These are phyloP conservation scores for Salvelinus alpinus DNA, from an alignment of 2,113 vertebrate species.

Conservation along the genomic window DNA sequence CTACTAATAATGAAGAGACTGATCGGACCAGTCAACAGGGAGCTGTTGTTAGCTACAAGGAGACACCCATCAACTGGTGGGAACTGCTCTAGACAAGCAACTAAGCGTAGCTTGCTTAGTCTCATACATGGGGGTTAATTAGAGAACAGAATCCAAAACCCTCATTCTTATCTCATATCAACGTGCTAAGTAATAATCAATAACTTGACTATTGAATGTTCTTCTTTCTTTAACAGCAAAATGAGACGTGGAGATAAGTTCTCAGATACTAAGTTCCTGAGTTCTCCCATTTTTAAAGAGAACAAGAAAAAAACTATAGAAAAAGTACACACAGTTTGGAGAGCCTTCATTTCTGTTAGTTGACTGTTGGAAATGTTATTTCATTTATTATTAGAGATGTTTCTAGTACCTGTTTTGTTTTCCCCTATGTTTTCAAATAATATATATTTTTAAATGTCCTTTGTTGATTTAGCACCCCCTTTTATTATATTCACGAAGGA, in stretches of 20 bases:
- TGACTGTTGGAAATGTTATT: neutral
- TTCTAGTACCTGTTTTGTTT: neutral
- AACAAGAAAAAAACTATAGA: constrained; percentile 23
- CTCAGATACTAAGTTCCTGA: constrained; percentile 64
- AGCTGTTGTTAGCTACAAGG: constrained; percentile 66
- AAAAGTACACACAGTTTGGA: neutral
- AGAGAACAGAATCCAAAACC: too few species aligned
- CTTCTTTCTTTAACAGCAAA: constrained; percentile 61
- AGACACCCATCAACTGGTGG: constrained; percentile 70
- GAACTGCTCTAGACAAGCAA: neutral
- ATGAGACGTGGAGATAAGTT: constrained; percentile 73
- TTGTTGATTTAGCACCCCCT: neutral
- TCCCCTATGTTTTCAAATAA: constrained; percentile 18
- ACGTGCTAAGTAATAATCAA: neutral
- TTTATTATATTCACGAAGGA: neutral
- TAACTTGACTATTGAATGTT: neutral
- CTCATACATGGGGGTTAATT: neutral
- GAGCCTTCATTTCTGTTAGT: neutral
- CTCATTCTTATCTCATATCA: neutral
- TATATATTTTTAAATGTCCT: neutral
- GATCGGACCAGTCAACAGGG: constrained; percentile 45
- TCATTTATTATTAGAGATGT: constrained; percentile 15
- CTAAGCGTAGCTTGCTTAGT: neutral
- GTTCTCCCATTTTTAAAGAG: constrained; percentile 63
- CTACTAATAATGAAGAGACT: constrained; percentile 12